These are phyloP conservation scores for Drepana arcuata DNA, from an alignment of 1,140 invertebrate species.

Conservation along the genomic window DNA sequence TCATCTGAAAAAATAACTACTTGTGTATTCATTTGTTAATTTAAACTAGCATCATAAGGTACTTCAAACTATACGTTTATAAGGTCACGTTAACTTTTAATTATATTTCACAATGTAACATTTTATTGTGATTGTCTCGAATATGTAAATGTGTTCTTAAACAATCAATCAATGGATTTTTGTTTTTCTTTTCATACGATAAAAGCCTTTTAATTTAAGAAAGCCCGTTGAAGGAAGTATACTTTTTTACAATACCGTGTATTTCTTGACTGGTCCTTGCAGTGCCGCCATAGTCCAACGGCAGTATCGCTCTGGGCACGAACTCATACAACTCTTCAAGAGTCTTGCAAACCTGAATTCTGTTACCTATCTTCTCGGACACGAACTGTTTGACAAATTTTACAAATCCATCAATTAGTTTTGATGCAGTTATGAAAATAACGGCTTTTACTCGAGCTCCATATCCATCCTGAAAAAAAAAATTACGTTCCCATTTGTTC, in stretches of 20 bases:
- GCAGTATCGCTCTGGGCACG: constrained; percentile 30
- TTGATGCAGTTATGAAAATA: constrained; percentile 19
- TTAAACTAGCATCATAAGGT: too few relatives aligned
- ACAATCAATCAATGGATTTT: too few relatives aligned
- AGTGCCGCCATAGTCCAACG: constrained; percentile 37
- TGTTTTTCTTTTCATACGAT: too few relatives aligned
- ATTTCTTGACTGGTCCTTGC: constrained; percentile 24
- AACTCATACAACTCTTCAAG: constrained; percentile 21
- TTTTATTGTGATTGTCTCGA: too few relatives aligned
- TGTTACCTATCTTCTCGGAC: constrained; percentile 17
- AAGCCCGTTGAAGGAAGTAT: too few relatives aligned
- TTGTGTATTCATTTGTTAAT: too few relatives aligned
- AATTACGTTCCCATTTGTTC: too few relatives aligned
- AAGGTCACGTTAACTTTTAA: too few relatives aligned
- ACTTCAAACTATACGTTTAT: too few relatives aligned
- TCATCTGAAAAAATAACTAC: constrained; percentile 26
- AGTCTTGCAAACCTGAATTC: constrained; percentile 29
- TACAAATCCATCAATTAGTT: constrained; percentile 14
- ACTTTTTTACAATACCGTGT: constrained; percentile 23
- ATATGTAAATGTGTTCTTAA: too few relatives aligned
- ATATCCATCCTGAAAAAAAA: constrained; percentile 16
- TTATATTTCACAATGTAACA: too few relatives aligned
- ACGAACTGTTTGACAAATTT: constrained; percentile 21
- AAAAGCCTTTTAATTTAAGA: too few relatives aligned
- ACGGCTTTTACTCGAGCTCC: constrained; percentile 19